phyloP scores from a whole-genome alignment of 2,113 vertebrate genomes.

The Mormyrus lacerda region DNA sequence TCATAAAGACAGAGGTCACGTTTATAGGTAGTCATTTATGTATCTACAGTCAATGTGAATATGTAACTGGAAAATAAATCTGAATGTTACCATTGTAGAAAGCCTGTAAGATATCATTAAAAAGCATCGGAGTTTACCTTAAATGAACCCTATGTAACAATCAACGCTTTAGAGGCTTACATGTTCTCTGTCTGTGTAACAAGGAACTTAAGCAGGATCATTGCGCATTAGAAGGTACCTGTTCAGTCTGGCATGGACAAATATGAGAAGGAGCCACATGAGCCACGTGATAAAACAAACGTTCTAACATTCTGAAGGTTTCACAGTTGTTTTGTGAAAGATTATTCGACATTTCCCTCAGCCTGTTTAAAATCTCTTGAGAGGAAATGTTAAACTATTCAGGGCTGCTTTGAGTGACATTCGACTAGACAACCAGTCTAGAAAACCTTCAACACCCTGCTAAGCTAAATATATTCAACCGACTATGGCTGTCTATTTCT shows the following conservation, averaged over 20 bases:
- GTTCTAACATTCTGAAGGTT: not conserved
- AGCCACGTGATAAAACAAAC: not conserved
- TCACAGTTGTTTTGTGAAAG: not conserved
- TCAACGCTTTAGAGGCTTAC: not conserved
- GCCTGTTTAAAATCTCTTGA: not conserved
- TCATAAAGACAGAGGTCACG: not conserved
- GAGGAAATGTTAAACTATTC: not conserved
- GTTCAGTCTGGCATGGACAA: not conserved
- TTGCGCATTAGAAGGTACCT: not conserved
- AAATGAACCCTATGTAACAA: not conserved
- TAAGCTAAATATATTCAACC: not conserved
- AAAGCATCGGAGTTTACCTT: not conserved
- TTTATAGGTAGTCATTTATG: not conserved
- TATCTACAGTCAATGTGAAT: not conserved
- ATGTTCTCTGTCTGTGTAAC: not conserved
- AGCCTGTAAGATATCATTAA: not conserved
- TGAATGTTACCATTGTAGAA: not conserved
- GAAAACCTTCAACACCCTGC: not conserved
- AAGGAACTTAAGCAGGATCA: not conserved
- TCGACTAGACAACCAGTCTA: not conserved
- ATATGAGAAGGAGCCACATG: not conserved
- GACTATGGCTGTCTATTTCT: not conserved
- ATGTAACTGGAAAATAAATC: not conserved
- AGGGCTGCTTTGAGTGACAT: not conserved
- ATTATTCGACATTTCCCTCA: not conserved